phyloP scores from a whole-genome alignment of 92 coral and sea anemone species.

The Epizoanthus fatuus region DNA sequence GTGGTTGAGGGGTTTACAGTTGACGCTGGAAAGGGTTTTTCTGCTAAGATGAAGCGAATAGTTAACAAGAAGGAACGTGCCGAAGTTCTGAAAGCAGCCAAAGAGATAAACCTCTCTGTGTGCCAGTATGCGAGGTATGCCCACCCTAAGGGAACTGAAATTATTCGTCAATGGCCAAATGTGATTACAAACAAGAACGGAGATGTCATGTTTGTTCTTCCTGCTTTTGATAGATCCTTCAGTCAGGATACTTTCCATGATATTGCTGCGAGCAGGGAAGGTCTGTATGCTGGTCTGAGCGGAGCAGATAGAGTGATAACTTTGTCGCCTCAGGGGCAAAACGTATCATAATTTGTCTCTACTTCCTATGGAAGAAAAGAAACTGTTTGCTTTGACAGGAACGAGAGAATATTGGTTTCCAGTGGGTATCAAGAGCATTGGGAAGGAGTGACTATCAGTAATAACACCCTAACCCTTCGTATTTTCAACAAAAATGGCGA shows the following conservation, averaged over 20 bases:
- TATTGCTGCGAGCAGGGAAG: conserved; percentile 5
- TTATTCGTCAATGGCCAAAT: neutral
- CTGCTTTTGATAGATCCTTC: neutral
- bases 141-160: neutral
- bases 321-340: neutral
- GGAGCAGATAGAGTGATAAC: neutral
- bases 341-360: neutral
- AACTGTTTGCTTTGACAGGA: neutral
- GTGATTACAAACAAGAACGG: neutral
- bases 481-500: neutral
- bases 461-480: neutral
- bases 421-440: neutral
- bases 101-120: conserved; percentile 13
- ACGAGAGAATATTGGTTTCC: neutral
- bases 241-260: neutral
- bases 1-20: conserved; percentile 14
- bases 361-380: neutral
- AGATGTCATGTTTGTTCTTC: neutral
- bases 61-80: neutral
- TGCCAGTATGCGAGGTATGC: conserved; percentile 19
- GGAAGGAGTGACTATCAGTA: too few relatives aligned
- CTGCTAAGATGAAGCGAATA: neutral
- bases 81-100: neutral
- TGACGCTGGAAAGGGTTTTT: neutral
- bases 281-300: neutral